These are phyloP conservation scores for Pterophyllum scalare DNA, from an alignment of 2,113 vertebrate species.

Conservation along the genomic window DNA sequence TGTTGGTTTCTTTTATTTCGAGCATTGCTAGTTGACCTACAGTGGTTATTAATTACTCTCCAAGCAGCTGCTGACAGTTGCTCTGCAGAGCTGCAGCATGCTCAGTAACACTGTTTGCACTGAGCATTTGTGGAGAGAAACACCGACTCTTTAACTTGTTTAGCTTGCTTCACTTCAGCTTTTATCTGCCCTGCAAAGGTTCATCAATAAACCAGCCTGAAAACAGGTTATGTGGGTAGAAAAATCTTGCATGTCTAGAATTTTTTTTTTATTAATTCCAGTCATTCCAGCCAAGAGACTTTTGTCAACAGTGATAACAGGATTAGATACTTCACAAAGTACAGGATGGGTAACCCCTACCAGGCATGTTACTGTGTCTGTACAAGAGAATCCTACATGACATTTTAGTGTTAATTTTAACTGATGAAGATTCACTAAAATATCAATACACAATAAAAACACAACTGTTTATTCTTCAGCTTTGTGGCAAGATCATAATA, in stretches of 20 bases:
- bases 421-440: background rate
- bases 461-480: background rate
- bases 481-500: background rate
- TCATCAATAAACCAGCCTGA: background rate
- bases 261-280: background rate
- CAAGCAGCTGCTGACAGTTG: background rate
- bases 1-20: background rate
- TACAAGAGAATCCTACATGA: background rate
- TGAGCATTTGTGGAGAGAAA: background rate
- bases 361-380: background rate
- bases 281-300: background rate
- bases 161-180: background rate
- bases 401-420: background rate
- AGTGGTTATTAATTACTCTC: background rate
- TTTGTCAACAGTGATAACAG: too few species aligned
- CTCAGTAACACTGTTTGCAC: background rate
- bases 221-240: background rate
- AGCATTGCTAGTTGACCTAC: background rate
- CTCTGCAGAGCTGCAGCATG: background rate
- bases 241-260: background rate
- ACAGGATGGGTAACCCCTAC: background rate
- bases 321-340: background rate
- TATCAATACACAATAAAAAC: accelerated
- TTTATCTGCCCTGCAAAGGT: background rate
- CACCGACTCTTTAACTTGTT: background rate